Conservation (phyloP, 2,797 vertebrate species). For the Menidia menidia region DNA sequence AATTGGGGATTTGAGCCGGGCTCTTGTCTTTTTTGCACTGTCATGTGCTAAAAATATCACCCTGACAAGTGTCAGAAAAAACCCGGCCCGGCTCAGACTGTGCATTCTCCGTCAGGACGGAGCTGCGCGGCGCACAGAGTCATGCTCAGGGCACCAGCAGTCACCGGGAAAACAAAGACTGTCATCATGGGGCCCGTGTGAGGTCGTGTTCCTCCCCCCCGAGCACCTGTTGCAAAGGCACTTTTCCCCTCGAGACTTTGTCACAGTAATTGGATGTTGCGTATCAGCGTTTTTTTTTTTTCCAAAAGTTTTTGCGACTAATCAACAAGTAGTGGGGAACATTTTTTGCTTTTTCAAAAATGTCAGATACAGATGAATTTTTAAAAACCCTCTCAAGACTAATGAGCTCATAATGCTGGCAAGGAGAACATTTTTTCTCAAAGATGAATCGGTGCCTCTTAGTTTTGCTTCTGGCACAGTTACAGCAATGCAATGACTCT, state of each 20-base stretch:
- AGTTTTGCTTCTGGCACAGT: slow-evolving; percentile 18
- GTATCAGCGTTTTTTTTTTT: slow-evolving; percentile 5
- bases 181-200: neutral
- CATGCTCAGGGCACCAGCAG: slow-evolving; percentile 19
- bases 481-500: slow-evolving; percentile 2
- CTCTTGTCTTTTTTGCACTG: slow-evolving; percentile 68
- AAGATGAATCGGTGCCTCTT: slow-evolving; percentile 13
- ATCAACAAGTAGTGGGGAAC: neutral
- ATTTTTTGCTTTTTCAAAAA: neutral
- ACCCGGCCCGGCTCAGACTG: slow-evolving; percentile 50
- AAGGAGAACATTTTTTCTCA: slow-evolving; percentile 9
- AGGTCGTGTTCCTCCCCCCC: slow-evolving; percentile 25
- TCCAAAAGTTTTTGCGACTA: slow-evolving; percentile 16
- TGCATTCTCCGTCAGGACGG: slow-evolving; percentile 54
- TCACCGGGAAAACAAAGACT: slow-evolving; percentile 25
- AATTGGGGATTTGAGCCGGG: slow-evolving; percentile 81
- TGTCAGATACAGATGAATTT: slow-evolving; percentile 15
- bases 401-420: slow-evolving; percentile 19
- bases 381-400: slow-evolving; percentile 26
- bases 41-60: slow-evolving; percentile 75
- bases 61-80: slow-evolving; percentile 71
- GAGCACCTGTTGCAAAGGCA: slow-evolving; percentile 39
- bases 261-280: slow-evolving; percentile 10
- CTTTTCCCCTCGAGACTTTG: slow-evolving; percentile 9
- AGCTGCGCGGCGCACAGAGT: slow-evolving; percentile 20